Evolutionary conservation across 2,113 vertebrate species (phyloP).

Genomic region (Dipodomys ordii): DNA sequence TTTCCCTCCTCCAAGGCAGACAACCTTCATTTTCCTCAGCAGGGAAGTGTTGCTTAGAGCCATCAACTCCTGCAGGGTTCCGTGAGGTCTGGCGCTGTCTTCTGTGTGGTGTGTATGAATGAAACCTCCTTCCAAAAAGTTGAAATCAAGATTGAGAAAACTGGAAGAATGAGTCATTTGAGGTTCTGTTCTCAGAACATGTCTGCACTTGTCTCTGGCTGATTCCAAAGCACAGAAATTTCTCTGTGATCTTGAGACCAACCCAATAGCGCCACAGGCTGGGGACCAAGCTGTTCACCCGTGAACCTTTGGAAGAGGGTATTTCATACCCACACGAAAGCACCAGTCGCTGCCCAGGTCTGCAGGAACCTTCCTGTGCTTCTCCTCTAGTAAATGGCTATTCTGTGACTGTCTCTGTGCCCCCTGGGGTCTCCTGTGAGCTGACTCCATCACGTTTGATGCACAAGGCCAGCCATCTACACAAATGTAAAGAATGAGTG

Average conservation of each 20-base stretch:
- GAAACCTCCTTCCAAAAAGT: conserved; percentile 63
- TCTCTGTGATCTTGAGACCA: conserved; percentile 62
- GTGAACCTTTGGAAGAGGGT: background rate
- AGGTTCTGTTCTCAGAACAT: conserved; percentile 63
- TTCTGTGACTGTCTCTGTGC: background rate
- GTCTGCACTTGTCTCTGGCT: conserved; percentile 65
- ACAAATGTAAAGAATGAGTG: background rate
- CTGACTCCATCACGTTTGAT: background rate
- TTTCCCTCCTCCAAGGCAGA: background rate
- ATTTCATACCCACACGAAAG: background rate
- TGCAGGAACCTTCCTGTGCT: background rate
- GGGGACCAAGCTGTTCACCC: background rate
- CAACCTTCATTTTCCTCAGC: background rate
- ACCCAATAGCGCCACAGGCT: background rate
- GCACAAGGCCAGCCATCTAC: conserved; percentile 50
- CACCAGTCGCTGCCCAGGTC: background rate
- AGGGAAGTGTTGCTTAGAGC: background rate
- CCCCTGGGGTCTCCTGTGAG: background rate
- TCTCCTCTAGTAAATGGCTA: background rate
- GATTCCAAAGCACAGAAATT: conserved; percentile 32
- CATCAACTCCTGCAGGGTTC: background rate
- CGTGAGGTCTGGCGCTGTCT: background rate
- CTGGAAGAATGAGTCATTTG: conserved; percentile 74
- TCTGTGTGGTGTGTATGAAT: conserved; percentile 44
- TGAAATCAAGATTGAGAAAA: conserved; percentile 56